Conservation (phyloP, 1,140 invertebrate species). For the Eciton burchellii region DNA sequence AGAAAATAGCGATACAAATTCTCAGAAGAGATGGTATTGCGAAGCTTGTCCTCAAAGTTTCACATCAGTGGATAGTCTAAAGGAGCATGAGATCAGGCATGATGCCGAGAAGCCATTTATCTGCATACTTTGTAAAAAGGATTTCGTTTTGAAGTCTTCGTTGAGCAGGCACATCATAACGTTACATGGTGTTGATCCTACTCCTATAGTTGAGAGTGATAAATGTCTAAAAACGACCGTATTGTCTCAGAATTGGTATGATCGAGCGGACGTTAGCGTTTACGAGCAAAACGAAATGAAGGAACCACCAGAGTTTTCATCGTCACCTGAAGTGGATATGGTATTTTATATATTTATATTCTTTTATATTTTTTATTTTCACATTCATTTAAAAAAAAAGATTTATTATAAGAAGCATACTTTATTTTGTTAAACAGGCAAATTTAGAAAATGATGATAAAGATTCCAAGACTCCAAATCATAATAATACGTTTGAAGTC, state of each 20-base stretch:
- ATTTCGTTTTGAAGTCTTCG: constrained; percentile 82
- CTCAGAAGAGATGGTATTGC: constrained; percentile 81
- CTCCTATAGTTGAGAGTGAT: constrained; percentile 79
- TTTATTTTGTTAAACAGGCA: constrained; percentile 36
- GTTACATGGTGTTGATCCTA: constrained; percentile 80
- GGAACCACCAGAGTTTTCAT: constrained; percentile 39
- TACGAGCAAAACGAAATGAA: constrained; percentile 70
- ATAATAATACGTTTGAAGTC: constrained; percentile 80
- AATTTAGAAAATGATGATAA: constrained; percentile 77
- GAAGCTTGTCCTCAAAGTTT: constrained; percentile 82
- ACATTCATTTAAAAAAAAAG: not conserved
- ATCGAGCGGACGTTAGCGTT: constrained; percentile 62
- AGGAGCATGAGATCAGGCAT: constrained; percentile 80
- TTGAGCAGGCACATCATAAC: constrained; percentile 84
- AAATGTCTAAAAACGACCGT: constrained; percentile 78
- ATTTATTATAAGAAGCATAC: not conserved
- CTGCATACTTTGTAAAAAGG: constrained; percentile 84
- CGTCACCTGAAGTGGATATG: constrained; percentile 61
- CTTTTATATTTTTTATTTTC: too few relatives aligned
- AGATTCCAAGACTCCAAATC: constrained; percentile 73
- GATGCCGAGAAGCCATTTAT: constrained; percentile 82
- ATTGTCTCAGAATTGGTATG: constrained; percentile 63
- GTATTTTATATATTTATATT: constrained; percentile 1
- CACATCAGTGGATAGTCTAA: constrained; percentile 78
- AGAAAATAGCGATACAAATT: constrained; percentile 67